Base-by-base conservation (phyloP, 30 jellyfish, hydroid and myxozoan genomes). In the Pelagia noctiluca region DNA sequence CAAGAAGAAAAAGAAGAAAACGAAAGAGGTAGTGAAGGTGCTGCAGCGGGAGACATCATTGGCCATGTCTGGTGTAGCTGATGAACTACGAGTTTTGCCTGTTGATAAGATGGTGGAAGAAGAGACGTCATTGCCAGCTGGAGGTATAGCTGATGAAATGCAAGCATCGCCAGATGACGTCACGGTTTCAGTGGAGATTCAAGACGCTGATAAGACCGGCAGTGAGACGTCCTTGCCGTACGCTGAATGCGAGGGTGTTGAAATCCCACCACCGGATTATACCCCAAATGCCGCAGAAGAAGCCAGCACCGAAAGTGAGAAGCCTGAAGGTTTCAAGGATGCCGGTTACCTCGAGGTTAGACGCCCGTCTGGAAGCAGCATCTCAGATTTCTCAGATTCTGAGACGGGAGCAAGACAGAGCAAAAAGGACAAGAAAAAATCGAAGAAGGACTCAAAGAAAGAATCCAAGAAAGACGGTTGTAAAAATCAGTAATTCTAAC, bases 381-480 rank as follows among this genome's bases (percentile, higher is more conserved):
- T 78, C 5, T 81, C 84, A 13, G 91, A 63, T 18, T 23, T 72
- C 10, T 81, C 91, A 0, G 84, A 81, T 35, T 70, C 66, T 33
- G 92, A 69, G 37, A 50, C 61, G 2, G 80, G 85, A 13, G 76
- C 30, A 5, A 86, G 53, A 70, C 46, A 71, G 12, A 76, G 72
- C 63, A 73, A 76, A 26, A 85, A 75, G 48, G 84, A 85, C 34
- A 63, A 46, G 48, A 37, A 29, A 35, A 86, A 86, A 34, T 68
- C 99, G 25, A 94, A 94, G 90, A 87, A 83, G 50, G 96, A 86
- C 3, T 83, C 81, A 42, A 94, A 87, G 70, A 93, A 83, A 61
- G 96, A 86, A 1, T 83, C 81, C 42, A 94, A 87, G 70, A 93
- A 94, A 38, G 99, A 94, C 25, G 93, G 96, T n/a, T 94, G 99